Evolutionary conservation across 2,888 invertebrate genomes (phyloP).

Genomic region (Pantelozetes paolii): DNA sequence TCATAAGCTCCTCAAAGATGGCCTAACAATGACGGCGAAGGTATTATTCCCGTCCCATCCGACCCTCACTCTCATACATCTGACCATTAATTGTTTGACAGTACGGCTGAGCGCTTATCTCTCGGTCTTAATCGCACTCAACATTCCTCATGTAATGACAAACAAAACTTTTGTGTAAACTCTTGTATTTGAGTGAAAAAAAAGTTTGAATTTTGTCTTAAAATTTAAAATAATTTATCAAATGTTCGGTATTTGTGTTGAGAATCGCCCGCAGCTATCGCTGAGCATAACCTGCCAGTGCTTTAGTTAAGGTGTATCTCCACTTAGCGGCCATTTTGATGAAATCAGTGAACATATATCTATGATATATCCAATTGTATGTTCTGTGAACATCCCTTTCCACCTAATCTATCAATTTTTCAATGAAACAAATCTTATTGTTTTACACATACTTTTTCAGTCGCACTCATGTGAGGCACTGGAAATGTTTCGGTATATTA

Average conservation of each 20-base stretch:
- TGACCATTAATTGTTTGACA: slow-evolving; percentile 14
- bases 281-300: not conserved
- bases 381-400: slow-evolving; percentile 77
- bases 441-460: slow-evolving; percentile 15
- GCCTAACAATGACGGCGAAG: slow-evolving; percentile 44
- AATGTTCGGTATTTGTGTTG: slow-evolving; percentile 42
- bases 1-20: slow-evolving; percentile 3
- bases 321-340: slow-evolving; percentile 40
- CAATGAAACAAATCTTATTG: too few species aligned
- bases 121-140: slow-evolving; percentile 26
- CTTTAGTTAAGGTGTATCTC: slow-evolving; percentile 10
- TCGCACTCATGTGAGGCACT: slow-evolving; percentile 34
- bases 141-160: slow-evolving; percentile 20
- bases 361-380: slow-evolving; percentile 92
- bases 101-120: slow-evolving; percentile 33
- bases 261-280: slow-evolving; percentile 36
- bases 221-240: slow-evolving; percentile 30
- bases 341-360: slow-evolving; percentile 66
- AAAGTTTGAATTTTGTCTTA: slow-evolving; percentile 1
- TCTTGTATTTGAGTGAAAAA: not conserved
- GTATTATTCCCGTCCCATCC: slow-evolving; percentile 45
- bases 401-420: too few species aligned
- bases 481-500: slow-evolving; percentile 7
- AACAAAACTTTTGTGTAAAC: not conserved
- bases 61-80: slow-evolving; percentile 32